A percentile compares a stretch with the other conserved stretches of the same genome.
Evolutionary conservation across 1,140 invertebrate species (phyloP).

Genomic region (Diploscapter pachys): DNA sequence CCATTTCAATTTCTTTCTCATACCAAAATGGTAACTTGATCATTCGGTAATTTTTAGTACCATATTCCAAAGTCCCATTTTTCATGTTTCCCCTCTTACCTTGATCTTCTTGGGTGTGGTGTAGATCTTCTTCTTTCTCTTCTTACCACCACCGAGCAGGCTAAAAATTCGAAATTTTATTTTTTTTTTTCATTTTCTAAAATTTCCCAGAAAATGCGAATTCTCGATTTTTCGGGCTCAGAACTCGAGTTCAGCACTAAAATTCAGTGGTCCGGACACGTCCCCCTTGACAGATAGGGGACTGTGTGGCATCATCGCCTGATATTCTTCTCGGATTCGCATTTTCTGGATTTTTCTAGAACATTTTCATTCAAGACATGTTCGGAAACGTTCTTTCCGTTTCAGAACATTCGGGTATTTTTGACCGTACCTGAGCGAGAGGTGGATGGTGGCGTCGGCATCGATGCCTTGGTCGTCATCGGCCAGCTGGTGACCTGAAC

Average conservation of each 20-base stretch:
- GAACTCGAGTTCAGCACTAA: background rate
- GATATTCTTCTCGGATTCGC: background rate
- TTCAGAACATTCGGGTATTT: background rate
- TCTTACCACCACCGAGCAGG: slow-evolving; percentile 93
- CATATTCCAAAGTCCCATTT: too few species aligned
- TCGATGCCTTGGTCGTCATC: slow-evolving; percentile 88
- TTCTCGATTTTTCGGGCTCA: too few species aligned
- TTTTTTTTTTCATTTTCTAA: background rate
- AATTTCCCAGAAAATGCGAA: too few species aligned
- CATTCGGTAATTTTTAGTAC: too few species aligned
- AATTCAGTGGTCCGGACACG: background rate
- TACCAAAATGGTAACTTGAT: too few species aligned
- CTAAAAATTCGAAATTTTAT: slow-evolving; percentile 26
- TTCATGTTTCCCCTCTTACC: background rate
- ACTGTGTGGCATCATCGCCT: background rate
- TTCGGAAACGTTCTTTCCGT: background rate
- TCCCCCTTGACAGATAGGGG: background rate
- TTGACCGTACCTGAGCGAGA: slow-evolving; percentile 68
- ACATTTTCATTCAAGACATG: background rate
- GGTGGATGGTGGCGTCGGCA: slow-evolving; percentile 72
- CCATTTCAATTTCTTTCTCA: too few species aligned
- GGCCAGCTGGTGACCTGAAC: slow-evolving; percentile 83
- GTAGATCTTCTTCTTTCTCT: slow-evolving; percentile 99
- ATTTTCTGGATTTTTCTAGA: background rate
- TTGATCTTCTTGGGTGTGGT: slow-evolving; percentile 99